These are phyloP conservation scores for Hedya salicella DNA, from an alignment of 2,888 invertebrate genomes.

Conservation along the genomic window DNA sequence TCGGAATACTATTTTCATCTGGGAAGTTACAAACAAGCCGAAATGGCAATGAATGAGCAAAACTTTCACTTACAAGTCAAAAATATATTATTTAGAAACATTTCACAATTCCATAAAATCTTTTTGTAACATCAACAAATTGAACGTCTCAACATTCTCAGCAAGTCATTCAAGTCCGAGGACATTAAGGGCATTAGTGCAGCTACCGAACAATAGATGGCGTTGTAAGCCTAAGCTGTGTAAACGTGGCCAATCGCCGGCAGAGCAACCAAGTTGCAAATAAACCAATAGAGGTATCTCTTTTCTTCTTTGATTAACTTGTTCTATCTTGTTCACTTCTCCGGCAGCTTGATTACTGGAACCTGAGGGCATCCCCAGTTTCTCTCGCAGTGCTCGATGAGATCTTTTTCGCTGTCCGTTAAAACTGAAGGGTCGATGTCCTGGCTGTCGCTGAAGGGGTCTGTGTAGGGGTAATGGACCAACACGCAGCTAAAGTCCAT, in stretches of 20 bases:
- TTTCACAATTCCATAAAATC: conserved; percentile 25
- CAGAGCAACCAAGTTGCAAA: conserved; percentile 32
- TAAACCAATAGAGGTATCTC: conserved; percentile 47
- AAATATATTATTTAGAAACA: conserved; percentile 27
- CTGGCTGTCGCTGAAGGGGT: conserved; percentile 77
- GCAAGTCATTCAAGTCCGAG: conserved; percentile 24
- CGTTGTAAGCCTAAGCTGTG: conserved; percentile 65
- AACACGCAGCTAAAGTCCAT: conserved; percentile 84
- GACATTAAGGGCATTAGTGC: conserved; percentile 44
- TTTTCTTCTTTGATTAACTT: conserved; percentile 46
- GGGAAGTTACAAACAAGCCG: conserved; percentile 36
- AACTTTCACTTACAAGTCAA: conserved; percentile 29
- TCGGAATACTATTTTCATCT: conserved; percentile 17
- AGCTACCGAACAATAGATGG: conserved; percentile 63
- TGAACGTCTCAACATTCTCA: too few species aligned
- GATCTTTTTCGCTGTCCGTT: conserved; percentile 85
- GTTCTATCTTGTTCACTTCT: conserved; percentile 76
- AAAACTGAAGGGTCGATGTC: conserved; percentile 77
- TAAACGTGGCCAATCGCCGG: conserved; percentile 44
- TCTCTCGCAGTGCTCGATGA: conserved; percentile 88
- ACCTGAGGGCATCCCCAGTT: conserved; percentile 86
- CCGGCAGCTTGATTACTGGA: conserved; percentile 88
- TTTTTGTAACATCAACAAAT: conserved; percentile 6
- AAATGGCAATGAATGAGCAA: conserved; percentile 36
- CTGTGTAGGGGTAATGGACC: conserved; percentile 80